Evolutionary conservation across 2,888 invertebrate genomes (phyloP).

Genomic region (Baronia brevicornis): DNA sequence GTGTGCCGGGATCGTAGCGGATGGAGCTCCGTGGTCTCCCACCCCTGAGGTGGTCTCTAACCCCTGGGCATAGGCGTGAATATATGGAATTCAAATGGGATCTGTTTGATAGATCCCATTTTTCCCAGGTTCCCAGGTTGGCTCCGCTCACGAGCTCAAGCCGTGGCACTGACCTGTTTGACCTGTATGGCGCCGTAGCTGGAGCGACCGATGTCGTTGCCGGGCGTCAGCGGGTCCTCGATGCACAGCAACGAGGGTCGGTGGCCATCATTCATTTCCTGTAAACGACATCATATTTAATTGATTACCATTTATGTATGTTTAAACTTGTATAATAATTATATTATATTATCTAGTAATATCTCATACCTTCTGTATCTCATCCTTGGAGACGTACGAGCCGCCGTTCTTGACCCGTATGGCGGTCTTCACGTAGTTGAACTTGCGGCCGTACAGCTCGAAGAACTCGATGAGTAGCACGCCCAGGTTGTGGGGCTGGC

Average conservation of each 20-base stretch:
- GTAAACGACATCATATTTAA: conserved; percentile 23
- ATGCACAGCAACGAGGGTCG: conserved; percentile 96
- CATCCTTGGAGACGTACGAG: conserved; percentile 94
- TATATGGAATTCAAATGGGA: too few species aligned
- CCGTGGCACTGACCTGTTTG: conserved; percentile 42
- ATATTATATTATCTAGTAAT: neutral
- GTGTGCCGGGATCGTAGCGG: too few species aligned
- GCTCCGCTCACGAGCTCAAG: too few species aligned
- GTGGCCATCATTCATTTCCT: conserved; percentile 96
- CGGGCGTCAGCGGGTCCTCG: conserved; percentile 96
- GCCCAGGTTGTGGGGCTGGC: conserved; percentile 86
- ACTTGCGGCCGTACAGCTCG: conserved; percentile 96
- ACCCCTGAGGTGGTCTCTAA: too few species aligned
- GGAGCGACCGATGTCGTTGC: conserved; percentile 98
- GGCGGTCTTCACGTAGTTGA: conserved; percentile 95
- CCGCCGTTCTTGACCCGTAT: conserved; percentile 96
- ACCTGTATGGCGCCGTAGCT: conserved; percentile 94
- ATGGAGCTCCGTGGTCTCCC: too few species aligned
- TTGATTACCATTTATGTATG: neutral
- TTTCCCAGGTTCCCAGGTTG: too few species aligned
- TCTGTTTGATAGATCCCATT: too few species aligned
- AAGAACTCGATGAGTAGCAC: conserved; percentile 97
- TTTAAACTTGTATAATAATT: neutral
- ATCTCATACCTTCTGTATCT: conserved; percentile 79
- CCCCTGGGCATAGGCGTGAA: too few species aligned